Evolutionary conservation across 2,113 vertebrate species (phyloP).

Genomic region (Dipodomys spectabilis): DNA sequence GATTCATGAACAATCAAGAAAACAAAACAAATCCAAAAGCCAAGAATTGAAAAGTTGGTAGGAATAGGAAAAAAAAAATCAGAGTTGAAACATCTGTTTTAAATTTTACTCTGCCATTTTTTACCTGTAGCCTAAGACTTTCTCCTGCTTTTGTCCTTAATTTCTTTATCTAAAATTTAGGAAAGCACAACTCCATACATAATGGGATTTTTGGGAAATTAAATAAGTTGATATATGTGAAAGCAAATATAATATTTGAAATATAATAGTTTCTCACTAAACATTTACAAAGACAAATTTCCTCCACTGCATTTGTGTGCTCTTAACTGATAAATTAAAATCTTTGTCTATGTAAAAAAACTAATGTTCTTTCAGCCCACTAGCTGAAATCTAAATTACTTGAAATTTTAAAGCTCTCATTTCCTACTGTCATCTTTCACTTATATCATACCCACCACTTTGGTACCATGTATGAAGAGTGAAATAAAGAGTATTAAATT

Average conservation of each 20-base stretch:
- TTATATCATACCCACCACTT: neutral
- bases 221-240: neutral
- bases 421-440: neutral
- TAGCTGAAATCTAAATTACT: neutral
- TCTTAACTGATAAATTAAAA: constrained; percentile 21
- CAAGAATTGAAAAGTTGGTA: constrained; percentile 19
- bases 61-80: constrained; percentile 22
- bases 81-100: neutral
- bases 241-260: neutral
- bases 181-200: neutral
- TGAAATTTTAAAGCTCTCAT: neutral
- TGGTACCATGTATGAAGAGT: neutral
- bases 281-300: constrained; percentile 3
- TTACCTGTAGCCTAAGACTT: neutral
- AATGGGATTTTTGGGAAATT: neutral
- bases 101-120: constrained; percentile 17
- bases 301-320: neutral
- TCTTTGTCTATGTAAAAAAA: neutral
- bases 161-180: constrained; percentile 46
- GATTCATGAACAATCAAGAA: no score
- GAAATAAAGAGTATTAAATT: constrained; percentile 13
- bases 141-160: neutral
- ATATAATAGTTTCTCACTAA: constrained; percentile 15
- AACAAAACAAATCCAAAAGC: neutral
- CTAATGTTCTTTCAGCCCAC: neutral